Conservation (phyloP, 2,113 vertebrate species). For the Prionailurus viverrinus region DNA sequence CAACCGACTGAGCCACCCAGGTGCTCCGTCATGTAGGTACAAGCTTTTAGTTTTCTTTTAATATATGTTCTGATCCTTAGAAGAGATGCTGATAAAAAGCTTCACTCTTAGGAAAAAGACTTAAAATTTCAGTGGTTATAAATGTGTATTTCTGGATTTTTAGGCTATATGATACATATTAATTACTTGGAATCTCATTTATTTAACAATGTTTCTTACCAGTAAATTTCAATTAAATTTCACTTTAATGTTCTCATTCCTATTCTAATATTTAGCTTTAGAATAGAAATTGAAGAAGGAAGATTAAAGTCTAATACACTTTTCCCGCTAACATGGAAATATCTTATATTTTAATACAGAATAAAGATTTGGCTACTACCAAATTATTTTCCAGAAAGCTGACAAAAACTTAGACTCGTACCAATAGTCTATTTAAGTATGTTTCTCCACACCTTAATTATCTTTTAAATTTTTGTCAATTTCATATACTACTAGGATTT, state of each 20-base stretch:
- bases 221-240: conserved; percentile 52
- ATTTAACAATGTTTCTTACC: conserved; percentile 15
- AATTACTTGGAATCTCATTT: conserved; percentile 23
- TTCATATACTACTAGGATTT: not conserved
- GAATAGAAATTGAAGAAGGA: not conserved
- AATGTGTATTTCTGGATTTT: not conserved
- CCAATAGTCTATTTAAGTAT: not conserved
- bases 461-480: not conserved
- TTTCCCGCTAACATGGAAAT: not conserved
- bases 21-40: not conserved
- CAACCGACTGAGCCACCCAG: no score
- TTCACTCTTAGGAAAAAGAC: not conserved
- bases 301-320: not conserved
- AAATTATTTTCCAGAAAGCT: conserved; percentile 37
- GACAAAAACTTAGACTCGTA: not conserved
- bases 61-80: not conserved
- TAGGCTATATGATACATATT: not conserved
- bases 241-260: not conserved
- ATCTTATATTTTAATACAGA: not conserved
- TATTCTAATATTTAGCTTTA: conserved; percentile 35
- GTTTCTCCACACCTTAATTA: not conserved
- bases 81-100: not conserved
- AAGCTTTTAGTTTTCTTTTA: conserved; percentile 59
- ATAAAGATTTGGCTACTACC: not conserved
- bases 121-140: conserved; percentile 37